Evolutionary conservation across 2,113 vertebrate species (phyloP), one percentile per base, ranked within the genome.

Genomic region (Cacatua alba): DNA sequence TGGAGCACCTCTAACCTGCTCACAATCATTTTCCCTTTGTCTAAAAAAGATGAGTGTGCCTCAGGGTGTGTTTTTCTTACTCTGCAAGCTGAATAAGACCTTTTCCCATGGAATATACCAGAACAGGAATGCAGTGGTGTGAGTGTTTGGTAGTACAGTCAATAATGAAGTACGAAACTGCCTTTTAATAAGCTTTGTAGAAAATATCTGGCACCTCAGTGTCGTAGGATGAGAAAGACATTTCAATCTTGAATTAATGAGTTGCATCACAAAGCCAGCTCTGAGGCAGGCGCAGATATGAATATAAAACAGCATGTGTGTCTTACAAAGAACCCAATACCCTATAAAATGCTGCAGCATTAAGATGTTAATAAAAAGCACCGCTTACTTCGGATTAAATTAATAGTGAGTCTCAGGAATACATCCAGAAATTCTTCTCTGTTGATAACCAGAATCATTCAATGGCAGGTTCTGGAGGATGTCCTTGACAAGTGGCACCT

Each of bases 181-280:
- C 3, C 5, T 48, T 86, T 90, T 84, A 63, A 86, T 86, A 78
- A 90, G 60, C 16, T 86, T 90, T 51, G 59, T 67, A 88, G 49
- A 77, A 94, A 92, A 80, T 84, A 86, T 44, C 55, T 88, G 85
- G 55, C 68, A 64, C 64, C 55, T 83, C 68, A 88, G 48, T 67
- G 68, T 53, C 15, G 1, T 64, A 49, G 90, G 68, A 78, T 21
- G 69, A 87, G 65, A 91, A 84, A 86, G 64, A 77, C 33, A 37
- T 82, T 92, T 68, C 48, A 68, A 7, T 51, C 39, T 35, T 78
- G 77, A 93, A 84, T 88, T 93, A 86, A 93, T 86, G 48, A 93
- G 65, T 57, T 86, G 76, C 39, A 71, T 88, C 93, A 86, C 64
- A 52, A 81, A 84, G 72, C 39, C 82, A 86, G 53, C 79, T 85